These are phyloP conservation scores for Pristionchus entomophagus DNA, from an alignment of 2,888 invertebrate genomes.

Conservation along the genomic window DNA sequence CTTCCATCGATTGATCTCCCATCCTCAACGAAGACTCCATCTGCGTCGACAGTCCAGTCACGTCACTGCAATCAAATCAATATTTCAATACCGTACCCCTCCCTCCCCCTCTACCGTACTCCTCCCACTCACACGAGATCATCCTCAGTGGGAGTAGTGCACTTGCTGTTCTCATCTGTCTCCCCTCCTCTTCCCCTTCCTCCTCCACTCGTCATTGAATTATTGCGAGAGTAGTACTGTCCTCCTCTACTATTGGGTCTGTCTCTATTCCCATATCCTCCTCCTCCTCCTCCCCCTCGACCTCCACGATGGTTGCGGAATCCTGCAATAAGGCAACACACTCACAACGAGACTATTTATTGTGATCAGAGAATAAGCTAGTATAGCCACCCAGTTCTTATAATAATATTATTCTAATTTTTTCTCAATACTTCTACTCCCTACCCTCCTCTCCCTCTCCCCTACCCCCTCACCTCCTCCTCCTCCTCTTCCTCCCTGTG, in stretches of 20 bases:
- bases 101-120: neutral
- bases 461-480: neutral
- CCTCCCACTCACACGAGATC: slow-evolving; percentile 5
- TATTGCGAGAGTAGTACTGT: neutral
- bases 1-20: slow-evolving; percentile 12
- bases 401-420: too few relatives aligned
- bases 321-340: neutral
- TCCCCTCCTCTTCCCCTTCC: neutral
- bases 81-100: neutral
- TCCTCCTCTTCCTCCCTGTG: slow-evolving; percentile 1
- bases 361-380: too few relatives aligned
- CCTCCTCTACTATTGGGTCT: neutral
- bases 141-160: slow-evolving; percentile 11
- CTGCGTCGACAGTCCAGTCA: neutral
- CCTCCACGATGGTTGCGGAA: neutral
- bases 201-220: slow-evolving; percentile 33
- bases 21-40: neutral
- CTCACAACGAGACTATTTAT: too few relatives aligned
- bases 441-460: neutral
- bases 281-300: neutral
- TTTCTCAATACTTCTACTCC: too few relatives aligned
- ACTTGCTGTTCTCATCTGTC: slow-evolving; percentile 16
- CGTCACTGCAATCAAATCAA: neutral
- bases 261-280: neutral
- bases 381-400: too few relatives aligned